A percentile compares a stretch with the other conserved stretches of the same genome.
Conservation (phyloP, 2,113 vertebrate species). For the Dendrocopos noguchii region DNA sequence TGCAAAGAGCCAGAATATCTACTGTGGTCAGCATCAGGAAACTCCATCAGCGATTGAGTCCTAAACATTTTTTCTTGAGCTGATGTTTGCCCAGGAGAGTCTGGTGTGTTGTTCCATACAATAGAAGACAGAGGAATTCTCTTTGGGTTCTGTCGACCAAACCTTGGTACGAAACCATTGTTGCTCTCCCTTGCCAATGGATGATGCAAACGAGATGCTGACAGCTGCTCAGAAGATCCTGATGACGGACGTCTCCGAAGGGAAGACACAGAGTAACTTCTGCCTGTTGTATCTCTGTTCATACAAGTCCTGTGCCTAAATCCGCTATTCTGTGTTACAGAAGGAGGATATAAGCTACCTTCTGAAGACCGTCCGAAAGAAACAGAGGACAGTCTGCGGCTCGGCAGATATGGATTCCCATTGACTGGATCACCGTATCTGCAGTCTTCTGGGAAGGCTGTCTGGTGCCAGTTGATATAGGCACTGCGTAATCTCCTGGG, state of each 20-base stretch:
- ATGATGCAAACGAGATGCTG: conserved; percentile 64
- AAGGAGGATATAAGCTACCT: conserved; percentile 72
- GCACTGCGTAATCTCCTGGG: conserved; percentile 76
- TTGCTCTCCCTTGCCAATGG: conserved; percentile 47
- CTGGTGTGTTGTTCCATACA: conserved; percentile 73
- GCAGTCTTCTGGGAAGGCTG: conserved; percentile 52
- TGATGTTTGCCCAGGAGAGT: conserved; percentile 29
- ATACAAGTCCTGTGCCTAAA: conserved; percentile 55
- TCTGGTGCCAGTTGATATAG: conserved; percentile 68
- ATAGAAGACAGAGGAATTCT: conserved; percentile 80
- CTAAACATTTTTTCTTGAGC: conserved; percentile 50
- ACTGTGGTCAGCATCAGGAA: conserved; percentile 34
- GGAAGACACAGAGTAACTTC: conserved; percentile 71
- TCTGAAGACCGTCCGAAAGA: conserved; percentile 68
- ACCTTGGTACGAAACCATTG: conserved; percentile 57
- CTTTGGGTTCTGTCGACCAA: conserved; percentile 67
- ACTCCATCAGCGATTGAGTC: conserved; percentile 71
- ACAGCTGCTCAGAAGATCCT: conserved; percentile 50
- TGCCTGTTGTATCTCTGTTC: conserved; percentile 60
- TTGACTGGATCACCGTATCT: not conserved
- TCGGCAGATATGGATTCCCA: conserved; percentile 48
- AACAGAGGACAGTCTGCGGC: conserved; percentile 4
- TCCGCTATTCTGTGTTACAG: conserved; percentile 28
- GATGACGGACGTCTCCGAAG: conserved; percentile 49
- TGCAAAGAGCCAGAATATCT: conserved; percentile 39